Percentiles rank a stretch among this genome's conserved stretches.
phyloP scores from a whole-genome alignment of 2,888 invertebrate genomes.

The Polylopha cassiicola region DNA sequence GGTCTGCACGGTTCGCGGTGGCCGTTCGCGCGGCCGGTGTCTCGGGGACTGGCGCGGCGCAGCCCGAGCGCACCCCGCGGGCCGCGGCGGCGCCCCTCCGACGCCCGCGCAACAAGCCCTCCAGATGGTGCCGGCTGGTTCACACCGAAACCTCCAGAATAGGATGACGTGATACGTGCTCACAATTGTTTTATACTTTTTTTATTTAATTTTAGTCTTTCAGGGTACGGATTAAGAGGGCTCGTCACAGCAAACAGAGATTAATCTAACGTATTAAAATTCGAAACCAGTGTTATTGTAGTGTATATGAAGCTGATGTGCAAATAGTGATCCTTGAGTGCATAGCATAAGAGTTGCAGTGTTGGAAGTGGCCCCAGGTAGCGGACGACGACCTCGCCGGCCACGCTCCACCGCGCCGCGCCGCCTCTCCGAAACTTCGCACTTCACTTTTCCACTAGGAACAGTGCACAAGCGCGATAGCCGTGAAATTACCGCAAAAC shows the following conservation, averaged over 20 bases:
- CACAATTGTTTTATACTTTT: too few relatives aligned
- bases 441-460: conserved; percentile 73
- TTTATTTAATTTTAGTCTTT: too few relatives aligned
- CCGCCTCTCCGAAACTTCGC: conserved; percentile 71
- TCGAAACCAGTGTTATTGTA: too few relatives aligned
- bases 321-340: conserved; percentile 19
- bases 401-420: conserved; percentile 57
- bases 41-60: conserved; percentile 71
- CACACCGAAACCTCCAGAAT: conserved; percentile 52
- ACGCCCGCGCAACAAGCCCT: conserved; percentile 56
- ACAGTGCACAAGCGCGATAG: conserved; percentile 57
- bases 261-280: too few relatives aligned
- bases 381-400: conserved; percentile 35
- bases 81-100: conserved; percentile 45
- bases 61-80: conserved; percentile 61
- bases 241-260: too few relatives aligned
- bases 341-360: conserved; percentile 11
- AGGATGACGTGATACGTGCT: conserved; percentile 22
- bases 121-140: conserved; percentile 49
- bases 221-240: too few relatives aligned
- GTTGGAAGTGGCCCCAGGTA: conserved; percentile 29
- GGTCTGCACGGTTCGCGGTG: conserved; percentile 48
- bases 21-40: conserved; percentile 75
- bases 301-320: too few relatives aligned
- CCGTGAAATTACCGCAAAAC: conserved; percentile 72